phyloP scores from a whole-genome alignment of 2,113 vertebrate species.

The Ceyx cyanopectus region DNA sequence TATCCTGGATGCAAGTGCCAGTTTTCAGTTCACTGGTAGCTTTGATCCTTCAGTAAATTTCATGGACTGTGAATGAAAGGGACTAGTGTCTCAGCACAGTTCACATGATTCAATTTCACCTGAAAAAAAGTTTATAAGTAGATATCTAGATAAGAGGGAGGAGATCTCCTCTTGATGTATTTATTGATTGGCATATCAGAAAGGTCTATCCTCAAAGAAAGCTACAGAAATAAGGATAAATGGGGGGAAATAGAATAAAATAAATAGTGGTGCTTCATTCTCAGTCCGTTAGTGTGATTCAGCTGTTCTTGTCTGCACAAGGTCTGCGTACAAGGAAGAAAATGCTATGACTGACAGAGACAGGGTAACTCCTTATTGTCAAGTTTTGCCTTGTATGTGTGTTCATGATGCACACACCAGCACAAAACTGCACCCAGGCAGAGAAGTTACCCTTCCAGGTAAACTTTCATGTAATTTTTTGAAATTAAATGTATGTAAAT shows the following conservation, averaged over 20 bases:
- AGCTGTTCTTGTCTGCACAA: background rate
- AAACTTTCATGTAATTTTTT: background rate
- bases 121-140: background rate
- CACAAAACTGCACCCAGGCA: fast-evolving
- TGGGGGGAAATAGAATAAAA: background rate
- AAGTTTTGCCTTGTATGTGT: background rate
- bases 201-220: background rate
- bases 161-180: background rate
- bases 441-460: background rate
- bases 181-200: background rate
- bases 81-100: background rate
- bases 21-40: background rate
- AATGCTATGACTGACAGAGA: background rate
- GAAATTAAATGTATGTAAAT: background rate
- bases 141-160: background rate
- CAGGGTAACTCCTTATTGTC: background rate
- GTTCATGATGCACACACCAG: background rate
- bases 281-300: background rate
- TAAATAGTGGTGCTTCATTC: background rate
- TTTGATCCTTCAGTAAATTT: background rate
- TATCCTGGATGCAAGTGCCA: background rate
- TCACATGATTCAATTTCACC: background rate
- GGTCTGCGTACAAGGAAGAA: background rate
- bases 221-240: background rate
- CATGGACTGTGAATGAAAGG: background rate